Base-by-base conservation (phyloP, 1,140 invertebrate genomes). In the Melipona quadrifasciata region DNA sequence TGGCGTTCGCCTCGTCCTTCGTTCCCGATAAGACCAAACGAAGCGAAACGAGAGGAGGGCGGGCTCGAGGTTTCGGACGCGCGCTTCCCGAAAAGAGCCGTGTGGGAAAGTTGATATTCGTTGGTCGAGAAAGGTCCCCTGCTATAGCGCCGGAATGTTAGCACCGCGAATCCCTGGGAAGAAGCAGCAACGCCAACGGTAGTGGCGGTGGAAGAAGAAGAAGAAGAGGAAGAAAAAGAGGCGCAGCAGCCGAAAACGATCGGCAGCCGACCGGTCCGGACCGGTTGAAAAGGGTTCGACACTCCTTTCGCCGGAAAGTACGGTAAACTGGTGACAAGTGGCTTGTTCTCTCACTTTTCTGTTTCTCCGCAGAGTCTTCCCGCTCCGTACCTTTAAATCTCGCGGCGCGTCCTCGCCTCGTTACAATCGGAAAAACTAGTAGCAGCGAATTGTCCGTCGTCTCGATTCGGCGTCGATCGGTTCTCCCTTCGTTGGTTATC, bases 81-180 rank as follows among this genome's bases (percentile, higher is more conserved):
- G 89, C 70, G 87, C 81, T 90, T 89, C 86, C 84, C 84, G 82
- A 92, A 89, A 91, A 55, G 58, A 84, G 79, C 88, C 31, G 64
- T 93, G 93, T 93, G 92, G 91, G 92, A 93, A 93, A 92, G 90
- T 93, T 86, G 78, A 86, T 87, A 87, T 88, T 83, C 77, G 82
- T 57, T 19, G 80, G 65, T 57, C 67, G 77, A 82, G 76, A 72
- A 73, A 78, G 89, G 87, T 89, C 73, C 73, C 81, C 72, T 64
- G 86, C 76, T 80, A 75, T 53, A 79, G 27, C 82, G 64, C n/a
- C 78, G 87, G 87, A 89, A 89, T 93, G 90, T 89, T 91, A 90
- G 89, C 89, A 90, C 85, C 89, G 86, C 87, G 85, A 89, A 89
- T 87, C 86, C 80, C 81, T 86, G 88, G 77, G 88, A 91, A 91